Base-by-base conservation (phyloP, 2,113 vertebrate genomes). In the Tautogolabrus adspersus region DNA sequence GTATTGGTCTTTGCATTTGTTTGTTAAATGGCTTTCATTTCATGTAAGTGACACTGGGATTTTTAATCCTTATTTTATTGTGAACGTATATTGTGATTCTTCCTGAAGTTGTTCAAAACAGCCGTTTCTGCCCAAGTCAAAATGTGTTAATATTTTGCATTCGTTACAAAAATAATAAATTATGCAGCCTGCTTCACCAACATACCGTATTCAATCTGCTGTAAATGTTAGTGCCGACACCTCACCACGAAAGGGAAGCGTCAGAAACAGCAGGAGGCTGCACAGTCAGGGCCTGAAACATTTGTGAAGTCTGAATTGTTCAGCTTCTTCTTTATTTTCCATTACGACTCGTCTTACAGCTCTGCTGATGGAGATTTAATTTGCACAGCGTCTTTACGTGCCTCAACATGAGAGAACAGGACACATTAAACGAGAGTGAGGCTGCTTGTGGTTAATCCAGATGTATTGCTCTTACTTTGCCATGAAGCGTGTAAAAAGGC, bases 301-400 rank as follows among this genome's bases (percentile, higher is more conserved):
- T 79, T 83, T 82, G 74, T 59, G 61, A 66, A 81, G 77, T 73
- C 52, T 62, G 38, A 70, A 40, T 72, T 49, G 64, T 79, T 83
- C 40, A 38, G 63, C 52, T 70, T 56, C 72, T 75, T 74, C 60
- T 87, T 72, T 42, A 57, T 34, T 87, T 87, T 88, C 75, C 77
- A 85, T 87, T 85, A 75, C 77, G 61, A 56, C 58, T 83, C 40
- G 66, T 78, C 81, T 68, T 75, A 44, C 70, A 42, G 83, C 74
- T 85, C 61, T 37, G 55, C 69, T 82, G 83, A 86, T 86, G 81
- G 76, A 57, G 15, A 77, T 92, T 90, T 88, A 82, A 92, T 90
- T 85, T 81, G 83, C 67, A 8, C 66, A 51, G 69, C 74, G 49
- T 77, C 79, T 86, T 78, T 75, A 79, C 30, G 26, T 81, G 75